phyloP scores from a whole-genome alignment of 2,797 vertebrate species.

The Pteropus rufus region DNA sequence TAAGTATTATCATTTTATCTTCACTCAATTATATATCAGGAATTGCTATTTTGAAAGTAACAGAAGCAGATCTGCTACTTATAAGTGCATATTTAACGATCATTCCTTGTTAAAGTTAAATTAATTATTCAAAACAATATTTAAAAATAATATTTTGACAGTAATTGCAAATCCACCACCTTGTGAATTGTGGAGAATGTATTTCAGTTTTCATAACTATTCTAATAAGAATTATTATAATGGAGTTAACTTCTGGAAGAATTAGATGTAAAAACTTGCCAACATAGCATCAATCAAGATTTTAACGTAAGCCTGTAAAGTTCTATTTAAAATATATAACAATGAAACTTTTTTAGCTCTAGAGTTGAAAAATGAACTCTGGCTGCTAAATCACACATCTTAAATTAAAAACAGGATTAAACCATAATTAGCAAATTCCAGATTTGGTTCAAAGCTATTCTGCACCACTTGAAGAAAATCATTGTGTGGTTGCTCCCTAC shows the following conservation, averaged over 20 bases:
- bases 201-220: conserved; percentile 65
- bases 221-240: conserved; percentile 67
- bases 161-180: conserved; percentile 29
- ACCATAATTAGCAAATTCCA: conserved; percentile 60
- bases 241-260: conserved; percentile 54
- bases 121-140: conserved; percentile 68
- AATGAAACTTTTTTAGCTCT: conserved; percentile 47
- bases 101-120: conserved; percentile 53
- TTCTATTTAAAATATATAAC: conserved; percentile 48
- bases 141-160: conserved; percentile 74
- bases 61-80: conserved; percentile 47
- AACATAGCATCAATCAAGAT: conserved; percentile 62
- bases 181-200: conserved; percentile 47
- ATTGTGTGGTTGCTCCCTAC: conserved; percentile 8
- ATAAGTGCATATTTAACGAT: conserved; percentile 50
- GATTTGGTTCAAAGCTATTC: conserved; percentile 60
- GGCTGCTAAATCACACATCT: conserved; percentile 38
- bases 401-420: conserved; percentile 56
- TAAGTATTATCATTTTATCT: not conserved
- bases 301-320: conserved; percentile 57
- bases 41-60: conserved; percentile 8
- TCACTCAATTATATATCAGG: not conserved
- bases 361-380: conserved; percentile 56
- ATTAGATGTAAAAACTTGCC: conserved; percentile 60
- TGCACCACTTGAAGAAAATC: conserved; percentile 36